Conservation (phyloP, 2,888 invertebrate genomes). For the Ametastegia equiseti region DNA sequence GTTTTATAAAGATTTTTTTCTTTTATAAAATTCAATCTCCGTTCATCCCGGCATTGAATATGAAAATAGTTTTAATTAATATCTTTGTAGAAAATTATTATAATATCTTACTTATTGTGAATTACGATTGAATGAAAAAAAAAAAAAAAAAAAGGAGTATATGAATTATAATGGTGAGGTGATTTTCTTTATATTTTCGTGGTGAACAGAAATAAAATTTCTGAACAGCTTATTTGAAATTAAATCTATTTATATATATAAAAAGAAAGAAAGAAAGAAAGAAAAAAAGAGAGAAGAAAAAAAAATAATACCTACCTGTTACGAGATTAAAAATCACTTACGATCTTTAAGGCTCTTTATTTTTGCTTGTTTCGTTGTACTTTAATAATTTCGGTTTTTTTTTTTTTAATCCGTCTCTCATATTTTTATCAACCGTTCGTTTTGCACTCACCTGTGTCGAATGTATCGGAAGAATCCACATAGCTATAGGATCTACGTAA, state of each 20-base stretch:
- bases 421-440: neutral
- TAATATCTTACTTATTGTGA: slow-evolving; percentile 69
- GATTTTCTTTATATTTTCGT: slow-evolving; percentile 62
- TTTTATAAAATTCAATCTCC: slow-evolving; percentile 49
- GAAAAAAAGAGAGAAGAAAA: neutral
- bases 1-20: slow-evolving; percentile 47
- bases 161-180: slow-evolving; percentile 66
- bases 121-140: slow-evolving; percentile 68
- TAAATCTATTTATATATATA: slow-evolving; percentile 50
- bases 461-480: slow-evolving; percentile 14
- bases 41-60: slow-evolving; percentile 65
- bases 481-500: neutral
- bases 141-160: too few species aligned
- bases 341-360: slow-evolving; percentile 14
- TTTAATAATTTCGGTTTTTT: neutral
- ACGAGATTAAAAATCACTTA: slow-evolving; percentile 27
- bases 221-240: slow-evolving; percentile 59
- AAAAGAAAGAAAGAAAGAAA: neutral
- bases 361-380: slow-evolving; percentile 12
- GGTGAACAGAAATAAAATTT: slow-evolving; percentile 63
- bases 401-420: neutral
- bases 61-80: slow-evolving; percentile 66
- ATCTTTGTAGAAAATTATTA: slow-evolving; percentile 69
- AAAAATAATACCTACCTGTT: slow-evolving; percentile 8
- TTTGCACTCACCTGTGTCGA: neutral